Evolutionary conservation across 2,888 invertebrate genomes (phyloP), one percentile per base, ranked within the genome.

Genomic region (Drosophila buzzatii): DNA sequence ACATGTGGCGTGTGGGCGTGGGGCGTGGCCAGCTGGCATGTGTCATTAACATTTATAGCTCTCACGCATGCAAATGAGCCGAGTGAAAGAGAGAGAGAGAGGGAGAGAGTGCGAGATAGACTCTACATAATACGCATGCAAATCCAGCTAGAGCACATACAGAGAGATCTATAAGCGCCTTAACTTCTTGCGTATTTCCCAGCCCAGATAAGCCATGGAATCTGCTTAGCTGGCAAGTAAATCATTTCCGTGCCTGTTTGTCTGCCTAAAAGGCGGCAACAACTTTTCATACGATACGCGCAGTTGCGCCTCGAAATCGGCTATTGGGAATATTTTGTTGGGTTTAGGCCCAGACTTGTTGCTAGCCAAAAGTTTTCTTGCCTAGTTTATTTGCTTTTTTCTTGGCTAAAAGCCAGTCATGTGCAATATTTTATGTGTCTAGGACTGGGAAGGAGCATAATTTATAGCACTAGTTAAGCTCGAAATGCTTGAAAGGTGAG

Each of bases 251-350:
- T 39, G 39, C 39, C 45, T 70, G 35, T 52, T 47, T 65, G 64
- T 27, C 74, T 73, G 83, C 83, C 64, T 73, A 80, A 85, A 72
- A 80, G 76, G 82, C 84, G 82, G 73, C 76, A 82, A 84, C 72
- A 74, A 71, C 65, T 72, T 84, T 71, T 80, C 71, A 45, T 57
- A 55, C 49, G 63, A 55, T 23, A 69, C 63, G 75, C 78, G 68
- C 56, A 66, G 59, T 64, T 70, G 72, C 71, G 62, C 76, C 65
- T 59, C 59, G 76, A 74, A 72, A 74, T 76, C 70, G 67, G 45
- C 72, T 70, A 60, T 37, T 23, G 53, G 39, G 39, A 39, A 27
- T 27, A 27, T 27, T 6, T 27, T 6, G 37, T 6, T 39, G 53
- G 39, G 53, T n/a, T 37, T 23, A 39, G 53, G 8, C 23, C 61